Conservation (phyloP, 2,113 vertebrate species). For the Notiomystis cincta region DNA sequence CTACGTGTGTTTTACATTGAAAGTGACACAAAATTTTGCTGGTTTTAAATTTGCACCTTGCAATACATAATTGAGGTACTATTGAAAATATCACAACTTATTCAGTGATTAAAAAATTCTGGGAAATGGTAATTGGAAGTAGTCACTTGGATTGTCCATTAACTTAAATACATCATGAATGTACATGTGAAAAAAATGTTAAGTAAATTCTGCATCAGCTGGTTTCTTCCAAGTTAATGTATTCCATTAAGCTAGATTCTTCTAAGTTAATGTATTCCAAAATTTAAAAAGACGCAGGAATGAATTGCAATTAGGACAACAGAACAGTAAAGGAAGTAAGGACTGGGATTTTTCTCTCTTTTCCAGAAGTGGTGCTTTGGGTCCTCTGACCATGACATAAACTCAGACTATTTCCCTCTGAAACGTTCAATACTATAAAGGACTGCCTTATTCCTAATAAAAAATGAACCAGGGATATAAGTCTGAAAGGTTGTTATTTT, state of each 20-base stretch:
- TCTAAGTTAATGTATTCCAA: background rate
- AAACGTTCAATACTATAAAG: background rate
- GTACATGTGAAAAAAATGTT: background rate
- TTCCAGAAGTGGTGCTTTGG: background rate
- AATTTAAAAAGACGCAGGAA: background rate
- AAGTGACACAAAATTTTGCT: background rate
- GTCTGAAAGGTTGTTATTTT: background rate
- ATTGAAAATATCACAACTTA: background rate
- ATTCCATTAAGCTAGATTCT: background rate
- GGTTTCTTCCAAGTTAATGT: background rate
- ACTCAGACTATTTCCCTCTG: background rate
- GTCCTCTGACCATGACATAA: background rate
- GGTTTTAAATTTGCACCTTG: background rate
- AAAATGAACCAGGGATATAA: background rate
- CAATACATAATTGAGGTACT: background rate
- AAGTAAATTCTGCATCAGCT: background rate
- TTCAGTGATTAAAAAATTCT: background rate
- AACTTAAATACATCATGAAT: background rate
- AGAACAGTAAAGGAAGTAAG: background rate
- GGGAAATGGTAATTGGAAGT: background rate
- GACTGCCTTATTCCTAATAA: background rate
- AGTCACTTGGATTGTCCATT: background rate
- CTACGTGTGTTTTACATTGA: background rate
- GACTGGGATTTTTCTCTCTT: background rate
- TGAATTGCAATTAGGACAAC: background rate